Percentiles rank a stretch among this genome's conserved stretches.
phyloP scores from a whole-genome alignment of 2,113 vertebrate genomes.

The Anser cygnoides region DNA sequence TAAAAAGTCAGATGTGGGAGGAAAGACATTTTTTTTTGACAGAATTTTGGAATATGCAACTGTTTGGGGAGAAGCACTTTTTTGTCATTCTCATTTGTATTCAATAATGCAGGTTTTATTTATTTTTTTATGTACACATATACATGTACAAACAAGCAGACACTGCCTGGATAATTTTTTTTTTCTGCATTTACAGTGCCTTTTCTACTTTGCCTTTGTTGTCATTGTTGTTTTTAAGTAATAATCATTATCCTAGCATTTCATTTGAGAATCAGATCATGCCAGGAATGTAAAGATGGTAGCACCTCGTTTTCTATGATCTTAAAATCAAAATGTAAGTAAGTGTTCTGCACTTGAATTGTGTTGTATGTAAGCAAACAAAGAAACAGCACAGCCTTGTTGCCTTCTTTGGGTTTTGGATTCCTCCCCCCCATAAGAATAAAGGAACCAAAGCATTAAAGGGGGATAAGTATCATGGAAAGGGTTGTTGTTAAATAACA shows the following conservation, averaged over 20 bases:
- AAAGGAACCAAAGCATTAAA: not conserved
- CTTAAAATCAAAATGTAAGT: not conserved
- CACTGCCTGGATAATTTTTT: not conserved
- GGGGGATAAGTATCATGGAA: not conserved
- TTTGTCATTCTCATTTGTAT: constrained; percentile 27
- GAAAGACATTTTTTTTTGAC: constrained; percentile 19
- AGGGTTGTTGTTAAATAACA: not conserved
- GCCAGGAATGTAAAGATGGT: not conserved
- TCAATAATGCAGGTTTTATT: not conserved
- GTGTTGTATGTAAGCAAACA: not conserved
- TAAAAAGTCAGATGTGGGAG: constrained; percentile 21
- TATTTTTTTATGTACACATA: constrained; percentile 15
- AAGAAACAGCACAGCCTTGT: not conserved
- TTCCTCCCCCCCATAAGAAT: not conserved
- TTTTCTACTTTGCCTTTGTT: constrained; percentile 7
- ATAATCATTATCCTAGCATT: not conserved
- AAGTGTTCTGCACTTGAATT: not conserved
- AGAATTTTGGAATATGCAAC: not conserved
- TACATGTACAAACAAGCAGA: not conserved
- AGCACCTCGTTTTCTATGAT: not conserved
- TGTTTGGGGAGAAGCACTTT: not conserved
- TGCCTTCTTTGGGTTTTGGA: not conserved
- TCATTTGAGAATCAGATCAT: not conserved
- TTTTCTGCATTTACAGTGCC: not conserved
- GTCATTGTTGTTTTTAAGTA: not conserved